Percentiles rank a stretch among this genome's conserved stretches.
phyloP scores from a whole-genome alignment of 2,113 vertebrate species.

The Dasyprocta punctata region DNA sequence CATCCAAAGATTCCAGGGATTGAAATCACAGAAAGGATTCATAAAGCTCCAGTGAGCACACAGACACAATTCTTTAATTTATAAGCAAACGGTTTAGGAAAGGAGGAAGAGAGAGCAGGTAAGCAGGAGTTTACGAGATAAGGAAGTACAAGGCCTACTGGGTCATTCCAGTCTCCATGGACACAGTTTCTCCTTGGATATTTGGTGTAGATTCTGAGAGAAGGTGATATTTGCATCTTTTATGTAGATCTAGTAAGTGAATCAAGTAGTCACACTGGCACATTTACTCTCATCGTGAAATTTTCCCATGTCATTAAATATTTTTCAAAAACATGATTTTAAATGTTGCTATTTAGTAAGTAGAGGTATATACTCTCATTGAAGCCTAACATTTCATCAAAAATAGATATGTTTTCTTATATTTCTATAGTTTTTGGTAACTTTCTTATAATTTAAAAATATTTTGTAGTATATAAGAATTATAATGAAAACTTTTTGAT shows the following conservation, averaged over 20 bases:
- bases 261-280: background rate
- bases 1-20: background rate
- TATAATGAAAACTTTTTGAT: background rate
- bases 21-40: background rate
- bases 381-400: background rate
- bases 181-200: background rate
- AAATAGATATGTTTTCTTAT: background rate
- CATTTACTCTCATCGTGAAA: background rate
- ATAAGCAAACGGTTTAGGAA: background rate
- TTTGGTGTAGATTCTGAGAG: background rate
- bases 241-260: background rate
- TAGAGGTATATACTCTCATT: background rate
- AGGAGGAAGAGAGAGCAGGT: background rate
- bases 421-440: background rate
- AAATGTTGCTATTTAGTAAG: background rate
- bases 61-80: background rate
- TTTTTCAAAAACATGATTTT: background rate
- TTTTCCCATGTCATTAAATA: background rate
- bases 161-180: background rate
- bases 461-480: background rate
- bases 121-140: background rate
- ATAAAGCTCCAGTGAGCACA: background rate
- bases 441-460: background rate
- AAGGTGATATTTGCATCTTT: background rate
- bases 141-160: background rate